phyloP scores from a whole-genome alignment of 2,113 vertebrate species.

The Phylloscopus trochilus region DNA sequence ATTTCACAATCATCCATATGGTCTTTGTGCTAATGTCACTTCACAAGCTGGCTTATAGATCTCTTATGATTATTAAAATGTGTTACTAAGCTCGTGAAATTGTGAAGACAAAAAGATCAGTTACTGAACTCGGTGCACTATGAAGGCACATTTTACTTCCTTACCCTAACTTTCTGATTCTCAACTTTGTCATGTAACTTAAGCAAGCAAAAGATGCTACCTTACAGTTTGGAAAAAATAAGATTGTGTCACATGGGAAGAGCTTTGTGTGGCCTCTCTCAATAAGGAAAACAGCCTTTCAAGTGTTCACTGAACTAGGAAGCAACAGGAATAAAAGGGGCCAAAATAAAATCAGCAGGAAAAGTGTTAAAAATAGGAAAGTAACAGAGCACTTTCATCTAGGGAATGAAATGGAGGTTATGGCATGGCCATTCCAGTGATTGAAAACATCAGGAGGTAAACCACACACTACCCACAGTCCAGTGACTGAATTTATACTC shows the following conservation, averaged over 20 bases:
- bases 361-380: not conserved
- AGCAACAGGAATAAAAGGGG: not conserved
- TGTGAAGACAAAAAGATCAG: constrained; percentile 60
- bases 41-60: constrained; percentile 64
- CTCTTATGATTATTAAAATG: constrained; percentile 64
- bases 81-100: constrained; percentile 45
- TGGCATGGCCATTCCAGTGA: not conserved
- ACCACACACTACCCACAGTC: not conserved
- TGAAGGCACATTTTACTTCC: constrained; percentile 9
- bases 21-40: constrained; percentile 64
- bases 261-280: not conserved
- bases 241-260: not conserved
- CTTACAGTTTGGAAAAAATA: not conserved
- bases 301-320: not conserved
- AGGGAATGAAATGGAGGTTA: not conserved
- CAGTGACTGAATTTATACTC: not conserved
- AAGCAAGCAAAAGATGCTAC: not conserved
- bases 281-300: not conserved
- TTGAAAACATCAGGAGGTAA: constrained; percentile 15
- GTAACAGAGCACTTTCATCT: not conserved
- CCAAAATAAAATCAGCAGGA: not conserved
- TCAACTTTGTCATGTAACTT: not conserved
- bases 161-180: not conserved
- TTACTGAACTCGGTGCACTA: constrained; percentile 26
- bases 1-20: constrained; percentile 69